Percentiles rank a stretch among this genome's conserved stretches.
These are phyloP conservation scores for Ips typographus DNA, from an alignment of 1,140 invertebrate species.

Conservation along the genomic window DNA sequence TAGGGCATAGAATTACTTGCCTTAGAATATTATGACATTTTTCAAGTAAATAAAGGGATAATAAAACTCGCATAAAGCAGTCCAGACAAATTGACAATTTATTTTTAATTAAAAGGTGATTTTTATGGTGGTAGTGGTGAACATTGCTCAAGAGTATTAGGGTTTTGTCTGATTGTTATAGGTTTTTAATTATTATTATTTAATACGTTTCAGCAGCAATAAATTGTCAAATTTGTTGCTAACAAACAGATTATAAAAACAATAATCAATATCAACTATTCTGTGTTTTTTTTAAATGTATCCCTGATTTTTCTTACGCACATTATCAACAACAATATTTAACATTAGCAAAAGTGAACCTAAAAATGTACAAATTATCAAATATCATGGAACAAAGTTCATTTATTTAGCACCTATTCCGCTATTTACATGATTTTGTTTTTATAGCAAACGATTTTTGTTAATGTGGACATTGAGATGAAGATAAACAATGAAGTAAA, in stretches of 20 bases:
- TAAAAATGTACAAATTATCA: constrained; percentile 37
- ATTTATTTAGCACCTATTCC: constrained; percentile 34
- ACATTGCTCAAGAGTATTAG: background rate
- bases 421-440: constrained; percentile 27
- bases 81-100: constrained; percentile 33
- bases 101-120: constrained; percentile 14
- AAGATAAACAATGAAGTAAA: background rate
- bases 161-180: constrained; percentile 1
- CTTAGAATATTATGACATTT: background rate
- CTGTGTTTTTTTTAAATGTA: constrained; percentile 24
- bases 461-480: background rate
- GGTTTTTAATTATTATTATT: background rate
- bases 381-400: constrained; percentile 36
- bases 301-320: constrained; percentile 38
- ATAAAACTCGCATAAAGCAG: constrained; percentile 9
- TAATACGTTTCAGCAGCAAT: constrained; percentile 9
- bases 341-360: constrained; percentile 37
- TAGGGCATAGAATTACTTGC: background rate
- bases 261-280: constrained; percentile 31
- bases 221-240: constrained; percentile 37
- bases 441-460: constrained; percentile 1
- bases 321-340: constrained; percentile 37
- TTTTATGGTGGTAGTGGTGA: background rate
- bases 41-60: background rate
- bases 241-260: constrained; percentile 37